Percentiles rank a stretch among this genome's conserved stretches.
Conservation (phyloP, 2,797 vertebrate genomes). For the Sebastes iracundus region DNA sequence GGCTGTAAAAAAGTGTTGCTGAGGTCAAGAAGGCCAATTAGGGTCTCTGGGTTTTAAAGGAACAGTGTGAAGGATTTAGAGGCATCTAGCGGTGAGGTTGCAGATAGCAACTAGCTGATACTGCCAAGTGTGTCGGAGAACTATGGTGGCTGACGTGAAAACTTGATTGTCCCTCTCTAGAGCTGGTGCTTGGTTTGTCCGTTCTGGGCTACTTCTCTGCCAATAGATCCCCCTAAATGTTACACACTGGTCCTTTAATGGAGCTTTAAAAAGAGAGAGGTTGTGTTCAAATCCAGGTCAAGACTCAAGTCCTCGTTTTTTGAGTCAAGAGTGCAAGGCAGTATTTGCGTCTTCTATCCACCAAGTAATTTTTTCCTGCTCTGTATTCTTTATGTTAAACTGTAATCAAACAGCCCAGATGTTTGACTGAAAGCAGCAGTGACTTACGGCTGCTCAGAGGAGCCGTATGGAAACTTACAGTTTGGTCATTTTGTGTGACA, state of each 20-base stretch:
- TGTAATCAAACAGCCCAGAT: not conserved
- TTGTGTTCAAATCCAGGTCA: not conserved
- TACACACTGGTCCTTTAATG: not conserved
- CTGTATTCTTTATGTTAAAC: not conserved
- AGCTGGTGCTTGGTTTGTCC: not conserved
- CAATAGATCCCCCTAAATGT: not conserved
- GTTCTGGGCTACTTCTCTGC: not conserved
- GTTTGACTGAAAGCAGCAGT: not conserved
- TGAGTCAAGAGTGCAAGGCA: not conserved
- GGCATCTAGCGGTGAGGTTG: too few species aligned
- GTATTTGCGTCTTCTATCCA: not conserved
- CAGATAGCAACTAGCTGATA: too few species aligned
- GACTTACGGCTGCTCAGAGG: not conserved
- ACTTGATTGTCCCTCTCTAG: not conserved
- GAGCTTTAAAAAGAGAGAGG: not conserved
- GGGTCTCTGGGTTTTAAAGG: too few species aligned
- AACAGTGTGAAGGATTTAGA: too few species aligned
- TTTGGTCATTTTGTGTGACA: conserved; percentile 7
- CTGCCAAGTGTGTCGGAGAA: not conserved
- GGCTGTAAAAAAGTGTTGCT: too few species aligned
- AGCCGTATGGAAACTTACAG: conserved; percentile 5
- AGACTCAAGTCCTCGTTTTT: not conserved
- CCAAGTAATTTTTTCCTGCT: not conserved
- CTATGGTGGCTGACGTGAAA: not conserved
- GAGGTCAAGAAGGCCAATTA: too few species aligned